Conservation (phyloP, 2,797 vertebrate species). For the Karalla daura region DNA sequence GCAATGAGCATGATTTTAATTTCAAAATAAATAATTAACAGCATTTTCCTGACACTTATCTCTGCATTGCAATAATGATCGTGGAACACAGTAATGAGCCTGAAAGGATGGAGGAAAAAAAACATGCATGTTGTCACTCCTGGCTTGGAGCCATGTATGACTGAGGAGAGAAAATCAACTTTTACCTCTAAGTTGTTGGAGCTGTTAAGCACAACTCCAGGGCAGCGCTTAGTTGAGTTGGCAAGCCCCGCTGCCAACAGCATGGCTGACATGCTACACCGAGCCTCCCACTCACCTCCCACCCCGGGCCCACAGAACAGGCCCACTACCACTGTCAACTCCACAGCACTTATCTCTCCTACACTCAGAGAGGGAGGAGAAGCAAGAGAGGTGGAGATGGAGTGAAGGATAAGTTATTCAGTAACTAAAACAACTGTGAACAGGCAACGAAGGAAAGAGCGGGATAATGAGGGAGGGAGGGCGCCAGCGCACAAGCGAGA, state of each 20-base stretch:
- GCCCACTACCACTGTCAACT: conserved; percentile 77
- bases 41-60: not conserved
- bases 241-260: conserved; percentile 67
- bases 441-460: conserved; percentile 58
- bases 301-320: conserved; percentile 61
- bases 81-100: conserved; percentile 16
- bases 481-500: conserved; percentile 2
- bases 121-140: conserved; percentile 21
- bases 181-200: conserved; percentile 62
- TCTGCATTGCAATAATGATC: conserved; percentile 8
- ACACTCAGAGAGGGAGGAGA: conserved; percentile 59
- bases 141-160: conserved; percentile 40
- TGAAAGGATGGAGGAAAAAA: conserved; percentile 20
- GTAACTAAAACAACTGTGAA: conserved; percentile 54
- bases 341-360: conserved; percentile 65
- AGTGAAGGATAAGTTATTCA: conserved; percentile 54
- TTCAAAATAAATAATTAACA: conserved; percentile 13
- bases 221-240: conserved; percentile 61
- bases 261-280: conserved; percentile 72
- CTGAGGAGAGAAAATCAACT: conserved; percentile 53
- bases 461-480: conserved; percentile 63
- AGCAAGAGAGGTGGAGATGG: conserved; percentile 52
- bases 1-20: not conserved
- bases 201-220: conserved; percentile 60
- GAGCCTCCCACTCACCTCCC: conserved; percentile 78